Conservation (phyloP, 2,797 vertebrate species). For the Clarias platycephalus region DNA sequence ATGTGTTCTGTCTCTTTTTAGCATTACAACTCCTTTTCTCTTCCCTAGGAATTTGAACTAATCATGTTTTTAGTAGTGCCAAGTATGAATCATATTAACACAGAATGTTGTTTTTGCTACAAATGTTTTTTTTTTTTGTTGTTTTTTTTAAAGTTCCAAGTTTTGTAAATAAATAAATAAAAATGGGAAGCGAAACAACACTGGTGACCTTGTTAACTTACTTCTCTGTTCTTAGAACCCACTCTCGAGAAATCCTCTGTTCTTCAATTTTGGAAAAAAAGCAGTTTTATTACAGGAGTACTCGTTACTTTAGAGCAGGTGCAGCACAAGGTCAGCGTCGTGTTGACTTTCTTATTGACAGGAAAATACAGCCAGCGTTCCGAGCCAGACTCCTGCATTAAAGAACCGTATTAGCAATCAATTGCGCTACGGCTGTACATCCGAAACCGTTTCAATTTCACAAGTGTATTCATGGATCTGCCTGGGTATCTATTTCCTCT, state of each 20-base stretch:
- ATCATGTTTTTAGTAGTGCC: too few species aligned
- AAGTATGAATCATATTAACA: too few species aligned
- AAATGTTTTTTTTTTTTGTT: too few species aligned
- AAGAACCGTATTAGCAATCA: conserved; percentile 43
- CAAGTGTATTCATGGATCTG: conserved; percentile 52
- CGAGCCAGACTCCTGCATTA: conserved; percentile 39
- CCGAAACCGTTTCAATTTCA: conserved; percentile 40
- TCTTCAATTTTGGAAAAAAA: conserved; percentile 17
- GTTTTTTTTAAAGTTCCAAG: neutral
- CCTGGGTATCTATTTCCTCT: conserved; percentile 38
- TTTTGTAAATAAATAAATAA: neutral
- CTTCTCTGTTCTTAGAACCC: neutral
- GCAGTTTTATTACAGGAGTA: conserved; percentile 5
- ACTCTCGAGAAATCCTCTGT: neutral
- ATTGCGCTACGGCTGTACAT: conserved; percentile 44
- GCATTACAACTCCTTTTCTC: too few species aligned
- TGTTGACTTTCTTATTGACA: conserved; percentile 45
- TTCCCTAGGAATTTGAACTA: too few species aligned
- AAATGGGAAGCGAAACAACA: neutral
- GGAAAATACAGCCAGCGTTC: conserved; percentile 31
- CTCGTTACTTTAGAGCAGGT: conserved; percentile 11
- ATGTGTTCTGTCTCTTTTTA: too few species aligned
- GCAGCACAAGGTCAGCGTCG: conserved; percentile 27
- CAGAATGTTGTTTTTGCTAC: too few species aligned
- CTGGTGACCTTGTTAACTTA: conserved; percentile 12